These are phyloP conservation scores for Seladonia tumulorum DNA, from an alignment of 2,888 invertebrate species.

Conservation along the genomic window DNA sequence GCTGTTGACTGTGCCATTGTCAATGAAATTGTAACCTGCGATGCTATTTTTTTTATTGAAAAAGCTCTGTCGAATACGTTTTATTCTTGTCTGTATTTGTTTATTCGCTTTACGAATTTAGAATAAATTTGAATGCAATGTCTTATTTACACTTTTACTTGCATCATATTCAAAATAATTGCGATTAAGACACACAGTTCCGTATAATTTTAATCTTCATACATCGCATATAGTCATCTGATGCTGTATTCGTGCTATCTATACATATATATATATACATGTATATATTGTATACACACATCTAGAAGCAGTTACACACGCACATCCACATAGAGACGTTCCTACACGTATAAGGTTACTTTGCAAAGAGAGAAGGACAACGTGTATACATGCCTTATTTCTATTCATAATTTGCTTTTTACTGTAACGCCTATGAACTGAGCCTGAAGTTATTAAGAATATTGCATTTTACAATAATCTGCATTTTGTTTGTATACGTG, in stretches of 20 bases:
- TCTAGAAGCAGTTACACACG: slow-evolving; percentile 33
- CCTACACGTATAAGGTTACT: neutral
- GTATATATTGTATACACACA: slow-evolving; percentile 33
- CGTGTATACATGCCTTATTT: slow-evolving; percentile 3
- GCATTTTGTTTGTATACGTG: neutral
- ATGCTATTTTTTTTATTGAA: slow-evolving; percentile 27
- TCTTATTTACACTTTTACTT: slow-evolving; percentile 40
- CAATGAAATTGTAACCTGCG: slow-evolving; percentile 63
- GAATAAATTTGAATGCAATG: slow-evolving; percentile 6
- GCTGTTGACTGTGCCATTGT: slow-evolving; percentile 87
- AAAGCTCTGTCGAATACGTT: neutral
- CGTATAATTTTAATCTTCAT: slow-evolving; percentile 45
- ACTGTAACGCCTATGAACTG: neutral
- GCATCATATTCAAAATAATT: slow-evolving; percentile 46
- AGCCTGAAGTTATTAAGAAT: slow-evolving; percentile 4
- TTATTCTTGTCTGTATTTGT: neutral
- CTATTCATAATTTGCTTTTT: slow-evolving; percentile 18
- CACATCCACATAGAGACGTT: neutral
- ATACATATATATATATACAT: slow-evolving; percentile 12
- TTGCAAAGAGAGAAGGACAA: slow-evolving; percentile 14
- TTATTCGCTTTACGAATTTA: slow-evolving; percentile 17
- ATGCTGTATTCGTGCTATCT: slow-evolving; percentile 43
- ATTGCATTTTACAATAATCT: too few relatives aligned
- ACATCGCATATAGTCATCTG: slow-evolving; percentile 44
- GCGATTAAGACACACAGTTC: slow-evolving; percentile 36